Percentiles rank a stretch among this genome's conserved stretches.
phyloP scores from a whole-genome alignment of 1,140 invertebrate species.

The Zaprionus africanus region DNA sequence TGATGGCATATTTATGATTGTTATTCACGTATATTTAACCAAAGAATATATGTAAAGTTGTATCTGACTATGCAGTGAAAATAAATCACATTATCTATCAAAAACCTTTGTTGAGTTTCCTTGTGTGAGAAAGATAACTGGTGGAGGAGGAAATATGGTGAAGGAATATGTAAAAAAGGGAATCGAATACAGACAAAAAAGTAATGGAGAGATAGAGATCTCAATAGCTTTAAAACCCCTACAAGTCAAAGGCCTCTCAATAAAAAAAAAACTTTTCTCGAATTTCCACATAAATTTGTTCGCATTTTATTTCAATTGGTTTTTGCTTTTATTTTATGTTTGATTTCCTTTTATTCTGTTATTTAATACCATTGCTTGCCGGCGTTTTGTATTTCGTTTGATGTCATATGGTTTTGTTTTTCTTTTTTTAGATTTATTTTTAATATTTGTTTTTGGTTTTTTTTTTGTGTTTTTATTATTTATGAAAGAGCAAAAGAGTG shows the following conservation, averaged over 20 bases:
- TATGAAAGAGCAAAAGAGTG: slow-evolving; percentile 84
- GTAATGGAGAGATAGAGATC: not conserved
- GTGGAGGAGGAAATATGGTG: no score
- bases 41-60: slow-evolving; percentile 7
- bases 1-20: not conserved
- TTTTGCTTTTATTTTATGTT: slow-evolving; percentile 24
- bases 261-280: not conserved
- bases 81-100: slow-evolving; percentile 35
- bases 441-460: slow-evolving; percentile 40
- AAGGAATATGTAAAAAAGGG: no score
- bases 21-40: slow-evolving; percentile 20
- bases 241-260: not conserved
- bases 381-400: slow-evolving; percentile 50
- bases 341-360: slow-evolving; percentile 41
- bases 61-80: slow-evolving; percentile 22
- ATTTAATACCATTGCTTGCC: slow-evolving; percentile 76
- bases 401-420: slow-evolving; percentile 37
- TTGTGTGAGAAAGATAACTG: not conserved
- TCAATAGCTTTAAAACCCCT: not conserved
- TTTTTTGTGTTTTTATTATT: slow-evolving; percentile 50
- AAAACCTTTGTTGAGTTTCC: not conserved
- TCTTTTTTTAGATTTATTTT: slow-evolving; percentile 29
- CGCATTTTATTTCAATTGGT: slow-evolving; percentile 67
- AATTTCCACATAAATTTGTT: slow-evolving; percentile 42
- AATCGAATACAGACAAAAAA: not conserved